These are phyloP conservation scores for Cataglyphis cursor DNA, from an alignment of 2,888 invertebrate genomes.

Conservation along the genomic window DNA sequence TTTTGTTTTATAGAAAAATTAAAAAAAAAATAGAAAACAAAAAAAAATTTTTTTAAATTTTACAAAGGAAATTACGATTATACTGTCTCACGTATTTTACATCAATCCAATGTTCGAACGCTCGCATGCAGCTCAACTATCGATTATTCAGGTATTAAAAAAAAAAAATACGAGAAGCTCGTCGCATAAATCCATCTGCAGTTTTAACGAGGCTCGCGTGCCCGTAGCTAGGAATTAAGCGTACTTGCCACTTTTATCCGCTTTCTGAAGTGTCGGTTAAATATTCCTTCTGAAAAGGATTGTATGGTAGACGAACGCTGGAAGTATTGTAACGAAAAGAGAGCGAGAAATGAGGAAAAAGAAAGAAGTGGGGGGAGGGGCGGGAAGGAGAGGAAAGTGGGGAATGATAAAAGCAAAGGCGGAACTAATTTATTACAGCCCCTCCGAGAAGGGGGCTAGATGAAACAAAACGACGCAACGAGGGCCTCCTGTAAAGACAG, in stretches of 20 bases:
- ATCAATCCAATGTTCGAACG: background rate
- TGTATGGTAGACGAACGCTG: slow-evolving; percentile 18
- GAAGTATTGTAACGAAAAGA: slow-evolving; percentile 46
- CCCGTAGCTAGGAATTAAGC: slow-evolving; percentile 47
- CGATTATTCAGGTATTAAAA: slow-evolving; percentile 34
- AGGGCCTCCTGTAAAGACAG: slow-evolving; percentile 22
- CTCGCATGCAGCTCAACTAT: slow-evolving; percentile 13
- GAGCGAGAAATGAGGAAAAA: background rate
- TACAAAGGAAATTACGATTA: background rate
- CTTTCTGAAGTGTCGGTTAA: slow-evolving; percentile 46
- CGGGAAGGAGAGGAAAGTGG: background rate
- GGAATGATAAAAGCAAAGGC: slow-evolving; percentile 33
- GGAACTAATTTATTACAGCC: slow-evolving; percentile 60
- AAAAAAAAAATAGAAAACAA: background rate
- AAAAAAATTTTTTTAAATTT: background rate
- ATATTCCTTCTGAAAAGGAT: slow-evolving; percentile 47
- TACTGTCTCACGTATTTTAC: background rate
- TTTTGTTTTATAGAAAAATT: background rate
- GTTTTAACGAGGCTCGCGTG: slow-evolving; percentile 49
- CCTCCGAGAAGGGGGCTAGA: slow-evolving; percentile 13
- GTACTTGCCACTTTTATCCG: slow-evolving; percentile 39
- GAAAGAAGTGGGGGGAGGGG: background rate
- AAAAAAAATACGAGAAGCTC: slow-evolving; percentile 28
- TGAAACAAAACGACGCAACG: slow-evolving; percentile 47
- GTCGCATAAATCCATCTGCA: slow-evolving; percentile 41